Base-by-base conservation (phyloP, 2,113 vertebrate genomes). In the Oreochromis niloticus region DNA sequence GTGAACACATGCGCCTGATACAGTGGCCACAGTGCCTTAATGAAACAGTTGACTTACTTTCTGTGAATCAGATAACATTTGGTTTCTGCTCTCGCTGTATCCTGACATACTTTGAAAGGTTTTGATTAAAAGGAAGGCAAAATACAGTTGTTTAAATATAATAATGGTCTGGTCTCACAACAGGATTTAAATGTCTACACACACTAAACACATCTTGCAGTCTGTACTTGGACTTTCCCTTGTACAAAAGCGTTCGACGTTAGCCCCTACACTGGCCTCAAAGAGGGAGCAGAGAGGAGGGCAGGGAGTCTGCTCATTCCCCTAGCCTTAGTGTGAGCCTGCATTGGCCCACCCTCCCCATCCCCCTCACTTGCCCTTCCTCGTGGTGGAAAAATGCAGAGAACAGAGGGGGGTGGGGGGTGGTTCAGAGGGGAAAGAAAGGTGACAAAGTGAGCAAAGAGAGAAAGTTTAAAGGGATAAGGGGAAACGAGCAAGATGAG, bases 211-310 rank as follows among this genome's bases (percentile, higher is more conserved):
- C 41, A 61, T 82, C 80, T 88, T 46, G 41, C 81, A 34, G 84
- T 66, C 59, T 85, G 78, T 81, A 89, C 86, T 16, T 30, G 57
- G 19, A 52, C 27, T 71, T 88, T 88, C 89, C 81, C 85, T 87
- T 91, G 66, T 39, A 43, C 82, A 89, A 93, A 94, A 86, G 84
- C 19, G 16, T 80, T 81, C 54, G 2, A 91, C 57, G 6, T 92
- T 71, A 73, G 88, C 90, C 93, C 93, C 89, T 14, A 81, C 81
- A 82, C 63, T 89, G 94, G 94, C 92, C 95, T 89, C 94, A 91
- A 36, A 75, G 80, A 89, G 54, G 24, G 87, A 91, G 85, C 79
- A 89, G 30, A 86, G 87, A 80, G 55, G 36, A 87, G 83, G 90
- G 81, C 71, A 88, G 88, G 85, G 88, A 63, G 12, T 82, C 66